Percentiles rank a stretch among this genome's conserved stretches.
Evolutionary conservation across 2,113 vertebrate genomes (phyloP).

Genomic region (Acanthisitta chloris): DNA sequence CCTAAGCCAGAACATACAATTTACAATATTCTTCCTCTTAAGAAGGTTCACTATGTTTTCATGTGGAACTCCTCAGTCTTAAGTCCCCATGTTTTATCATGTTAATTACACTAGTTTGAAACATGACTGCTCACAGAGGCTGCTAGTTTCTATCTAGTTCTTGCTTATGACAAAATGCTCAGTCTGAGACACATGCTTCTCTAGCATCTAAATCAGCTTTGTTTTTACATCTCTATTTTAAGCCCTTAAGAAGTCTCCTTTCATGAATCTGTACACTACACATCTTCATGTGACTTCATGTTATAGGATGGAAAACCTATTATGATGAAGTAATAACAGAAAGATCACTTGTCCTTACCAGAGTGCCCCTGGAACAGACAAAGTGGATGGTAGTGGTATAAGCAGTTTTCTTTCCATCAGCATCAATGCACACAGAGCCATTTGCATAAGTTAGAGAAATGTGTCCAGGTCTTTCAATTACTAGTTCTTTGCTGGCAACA

Average conservation of each 20-base stretch:
- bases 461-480: slow-evolving; percentile 77
- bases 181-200: background rate
- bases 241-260: background rate
- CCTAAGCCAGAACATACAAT: background rate
- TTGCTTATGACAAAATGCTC: background rate
- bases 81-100: background rate
- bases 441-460: slow-evolving; percentile 86
- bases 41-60: background rate
- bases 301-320: background rate
- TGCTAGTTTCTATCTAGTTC: background rate
- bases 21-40: background rate
- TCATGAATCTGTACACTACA: background rate
- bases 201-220: background rate
- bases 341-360: slow-evolving; percentile 73
- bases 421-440: slow-evolving; percentile 80
- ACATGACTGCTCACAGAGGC: background rate
- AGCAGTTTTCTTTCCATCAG: slow-evolving; percentile 64
- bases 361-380: slow-evolving; percentile 76
- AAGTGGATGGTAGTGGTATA: slow-evolving; percentile 88
- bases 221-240: background rate
- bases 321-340: background rate
- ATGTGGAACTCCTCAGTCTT: background rate
- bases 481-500: slow-evolving; percentile 76
- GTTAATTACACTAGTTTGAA: background rate
- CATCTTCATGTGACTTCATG: background rate